phyloP scores from a whole-genome alignment of 2,888 invertebrate species.

The Chymomyza amoena region DNA sequence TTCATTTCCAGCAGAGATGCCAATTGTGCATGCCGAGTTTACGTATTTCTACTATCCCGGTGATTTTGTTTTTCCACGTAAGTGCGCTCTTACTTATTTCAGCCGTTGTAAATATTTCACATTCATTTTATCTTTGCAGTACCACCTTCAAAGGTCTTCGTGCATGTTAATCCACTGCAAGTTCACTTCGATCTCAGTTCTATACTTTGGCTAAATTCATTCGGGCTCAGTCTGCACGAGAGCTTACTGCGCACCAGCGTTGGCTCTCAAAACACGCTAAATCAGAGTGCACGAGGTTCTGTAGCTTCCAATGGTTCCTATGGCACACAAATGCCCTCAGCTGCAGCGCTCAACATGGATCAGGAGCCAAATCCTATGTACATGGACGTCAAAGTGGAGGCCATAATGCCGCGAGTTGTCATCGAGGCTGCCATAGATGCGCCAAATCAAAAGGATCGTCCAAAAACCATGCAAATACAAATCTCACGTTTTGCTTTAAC shows the following conservation, averaged over 20 bases:
- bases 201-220: constrained; percentile 95
- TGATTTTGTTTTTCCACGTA: constrained; percentile 92
- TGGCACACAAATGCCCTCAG: constrained; percentile 59
- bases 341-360: constrained; percentile 41
- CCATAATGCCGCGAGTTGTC: constrained; percentile 90
- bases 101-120: background rate
- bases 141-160: constrained; percentile 94
- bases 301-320: constrained; percentile 59
- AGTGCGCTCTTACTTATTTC: constrained; percentile 64
- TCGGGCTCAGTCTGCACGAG: constrained; percentile 91
- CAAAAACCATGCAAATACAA: constrained; percentile 87
- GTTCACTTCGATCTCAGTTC: constrained; percentile 92
- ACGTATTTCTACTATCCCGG: constrained; percentile 98
- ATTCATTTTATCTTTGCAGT: constrained; percentile 82
- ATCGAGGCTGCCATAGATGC: constrained; percentile 87
- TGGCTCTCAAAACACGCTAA: constrained; percentile 60
- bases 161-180: constrained; percentile 93
- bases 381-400: constrained; percentile 93
- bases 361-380: constrained; percentile 80
- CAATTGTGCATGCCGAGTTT: constrained; percentile 96
- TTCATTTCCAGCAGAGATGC: constrained; percentile 92
- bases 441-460: constrained; percentile 90
- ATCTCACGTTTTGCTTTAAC: constrained; percentile 82
- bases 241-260: constrained; percentile 82
- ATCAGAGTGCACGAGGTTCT: constrained; percentile 46